Evolutionary conservation across 2,113 vertebrate species (phyloP).

Genomic region (Opisthocomus hoazin): DNA sequence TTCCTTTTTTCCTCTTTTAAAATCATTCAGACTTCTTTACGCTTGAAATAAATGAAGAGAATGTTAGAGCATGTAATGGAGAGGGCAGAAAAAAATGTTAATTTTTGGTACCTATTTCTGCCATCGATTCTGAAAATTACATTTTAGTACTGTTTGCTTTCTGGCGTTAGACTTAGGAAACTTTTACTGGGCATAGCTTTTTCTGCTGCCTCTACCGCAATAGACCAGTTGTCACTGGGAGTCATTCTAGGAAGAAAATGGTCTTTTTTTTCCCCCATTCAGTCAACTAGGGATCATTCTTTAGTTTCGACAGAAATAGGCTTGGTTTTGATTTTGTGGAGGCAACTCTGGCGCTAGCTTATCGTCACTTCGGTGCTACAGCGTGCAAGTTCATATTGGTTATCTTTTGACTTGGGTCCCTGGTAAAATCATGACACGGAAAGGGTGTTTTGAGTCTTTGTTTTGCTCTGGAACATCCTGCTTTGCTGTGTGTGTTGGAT

Average conservation of each 20-base stretch:
- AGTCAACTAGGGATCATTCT: neutral
- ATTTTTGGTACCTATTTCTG: neutral
- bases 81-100: fast-evolving
- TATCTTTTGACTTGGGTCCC: neutral
- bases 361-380: neutral
- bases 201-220: neutral
- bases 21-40: neutral
- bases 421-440: too few species aligned
- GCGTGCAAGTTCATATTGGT: neutral
- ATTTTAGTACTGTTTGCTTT: neutral
- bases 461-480: neutral
- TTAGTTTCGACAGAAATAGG: neutral
- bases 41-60: neutral
- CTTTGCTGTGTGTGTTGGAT: neutral
- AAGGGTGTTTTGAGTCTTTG: neutral
- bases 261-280: too few species aligned
- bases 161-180: neutral
- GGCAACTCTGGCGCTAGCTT: neutral
- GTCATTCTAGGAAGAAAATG: neutral
- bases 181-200: neutral
- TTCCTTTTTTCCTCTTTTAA: neutral
- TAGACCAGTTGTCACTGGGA: neutral
- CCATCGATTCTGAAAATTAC: neutral
- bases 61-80: neutral
- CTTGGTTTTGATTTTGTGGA: neutral